Conservation (phyloP, 2,113 vertebrate genomes). For the Alethe castanea region DNA sequence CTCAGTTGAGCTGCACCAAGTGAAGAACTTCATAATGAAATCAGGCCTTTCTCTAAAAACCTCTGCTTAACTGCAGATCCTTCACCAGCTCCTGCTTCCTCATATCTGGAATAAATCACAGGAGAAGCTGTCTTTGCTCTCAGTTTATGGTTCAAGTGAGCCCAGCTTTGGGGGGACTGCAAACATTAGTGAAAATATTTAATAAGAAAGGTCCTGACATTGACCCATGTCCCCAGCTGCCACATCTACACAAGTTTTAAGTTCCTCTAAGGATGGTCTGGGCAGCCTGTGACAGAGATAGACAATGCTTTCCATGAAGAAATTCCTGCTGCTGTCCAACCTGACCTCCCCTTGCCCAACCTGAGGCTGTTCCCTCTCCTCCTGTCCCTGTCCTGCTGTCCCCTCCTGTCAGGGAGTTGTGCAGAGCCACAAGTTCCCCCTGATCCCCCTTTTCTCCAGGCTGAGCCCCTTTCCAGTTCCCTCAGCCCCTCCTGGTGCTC, state of each 20-base stretch:
- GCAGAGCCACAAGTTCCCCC: neutral
- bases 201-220: neutral
- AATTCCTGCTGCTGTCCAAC: rapidly evolving
- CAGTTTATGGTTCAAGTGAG: neutral
- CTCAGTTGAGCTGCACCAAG: neutral
- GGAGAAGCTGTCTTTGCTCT: neutral
- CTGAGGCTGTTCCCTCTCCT: neutral
- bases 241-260: neutral
- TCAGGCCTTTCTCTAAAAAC: neutral
- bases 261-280: neutral
- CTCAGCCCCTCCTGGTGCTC: neutral
- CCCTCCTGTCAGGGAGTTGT: neutral
- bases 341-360: neutral
- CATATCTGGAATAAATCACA: neutral
- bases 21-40: neutral
- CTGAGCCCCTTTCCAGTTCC: neutral
- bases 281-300: neutral
- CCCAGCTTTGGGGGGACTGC: neutral
- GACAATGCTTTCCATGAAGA: neutral
- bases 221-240: neutral
- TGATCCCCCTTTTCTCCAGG: neutral
- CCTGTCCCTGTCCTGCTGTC: neutral
- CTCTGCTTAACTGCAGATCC: neutral
- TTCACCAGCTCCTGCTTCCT: neutral
- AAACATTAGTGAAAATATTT: neutral